Conservation (phyloP, 2,113 vertebrate genomes). For the Phalacrocorax aristotelis region DNA sequence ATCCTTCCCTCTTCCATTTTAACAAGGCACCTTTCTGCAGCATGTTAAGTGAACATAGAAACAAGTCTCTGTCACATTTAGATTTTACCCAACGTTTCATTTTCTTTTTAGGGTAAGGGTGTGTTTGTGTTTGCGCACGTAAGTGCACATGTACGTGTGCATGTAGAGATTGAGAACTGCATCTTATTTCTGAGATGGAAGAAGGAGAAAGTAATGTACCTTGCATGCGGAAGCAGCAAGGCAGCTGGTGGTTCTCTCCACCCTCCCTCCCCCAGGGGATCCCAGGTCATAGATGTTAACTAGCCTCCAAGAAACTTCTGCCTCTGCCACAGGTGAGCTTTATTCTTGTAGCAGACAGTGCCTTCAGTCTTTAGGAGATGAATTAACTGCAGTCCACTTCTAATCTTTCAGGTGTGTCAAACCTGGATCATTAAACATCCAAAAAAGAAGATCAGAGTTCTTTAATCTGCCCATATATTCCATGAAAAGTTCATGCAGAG, state of each 20-base stretch:
- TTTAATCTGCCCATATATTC: conserved; percentile 6
- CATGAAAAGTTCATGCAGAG: not conserved
- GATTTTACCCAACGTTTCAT: not conserved
- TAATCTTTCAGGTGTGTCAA: conserved; percentile 52
- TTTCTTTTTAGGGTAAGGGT: not conserved
- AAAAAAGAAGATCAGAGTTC: not conserved
- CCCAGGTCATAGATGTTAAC: not conserved
- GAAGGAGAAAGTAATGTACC: not conserved
- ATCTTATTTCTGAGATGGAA: not conserved
- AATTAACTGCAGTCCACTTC: conserved; percentile 43
- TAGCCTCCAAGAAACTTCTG: conserved; percentile 35
- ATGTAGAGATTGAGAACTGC: not conserved
- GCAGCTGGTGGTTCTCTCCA: not conserved
- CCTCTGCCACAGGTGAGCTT: conserved; percentile 31
- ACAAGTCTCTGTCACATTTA: not conserved
- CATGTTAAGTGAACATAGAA: not conserved
- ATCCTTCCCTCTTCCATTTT: not conserved
- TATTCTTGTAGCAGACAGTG: conserved; percentile 11
- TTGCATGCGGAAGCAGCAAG: not conserved
- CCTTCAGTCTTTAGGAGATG: conserved; percentile 10
- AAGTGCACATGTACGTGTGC: not conserved
- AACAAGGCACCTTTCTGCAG: not conserved
- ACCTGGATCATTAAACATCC: conserved; percentile 1
- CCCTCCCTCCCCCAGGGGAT: not conserved
- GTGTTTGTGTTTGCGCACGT: not conserved